These are phyloP conservation scores for Drosophila truncata DNA, from an alignment of 1,140 invertebrate species.

Conservation along the genomic window DNA sequence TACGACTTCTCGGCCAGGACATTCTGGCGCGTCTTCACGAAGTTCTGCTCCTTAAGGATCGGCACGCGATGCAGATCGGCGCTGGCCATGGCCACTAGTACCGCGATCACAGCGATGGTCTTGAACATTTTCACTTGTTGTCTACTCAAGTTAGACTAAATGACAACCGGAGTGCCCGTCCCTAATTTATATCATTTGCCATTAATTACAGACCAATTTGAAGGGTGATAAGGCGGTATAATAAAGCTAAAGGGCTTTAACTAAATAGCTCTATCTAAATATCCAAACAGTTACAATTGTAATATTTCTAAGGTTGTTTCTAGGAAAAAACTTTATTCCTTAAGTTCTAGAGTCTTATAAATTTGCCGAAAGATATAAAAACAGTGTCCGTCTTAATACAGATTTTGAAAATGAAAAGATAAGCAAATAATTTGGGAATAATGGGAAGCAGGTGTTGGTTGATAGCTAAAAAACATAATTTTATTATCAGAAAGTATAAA, in stretches of 20 bases:
- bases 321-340: background rate
- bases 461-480: background rate
- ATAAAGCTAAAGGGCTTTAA: too few species aligned
- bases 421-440: constrained; percentile 4
- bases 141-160: constrained; percentile 66
- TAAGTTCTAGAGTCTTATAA: background rate
- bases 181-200: constrained; percentile 64
- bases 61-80: constrained; percentile 70
- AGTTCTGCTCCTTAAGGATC: constrained; percentile 64
- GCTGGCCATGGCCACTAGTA: constrained; percentile 69
- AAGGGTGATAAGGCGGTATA: constrained; percentile 1
- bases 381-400: background rate
- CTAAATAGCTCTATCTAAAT: too few species aligned
- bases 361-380: background rate
- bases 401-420: constrained; percentile 1
- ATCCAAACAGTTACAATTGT: too few species aligned
- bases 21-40: constrained; percentile 68
- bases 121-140: constrained; percentile 65
- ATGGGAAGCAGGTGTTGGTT: background rate
- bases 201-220: constrained; percentile 36
- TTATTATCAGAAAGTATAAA: background rate
- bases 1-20: constrained; percentile 61
- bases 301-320: background rate
- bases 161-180: constrained; percentile 2
- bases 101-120: constrained; percentile 35